phyloP scores from a whole-genome alignment of 2,888 invertebrate species.

The Eristalis intricaria region DNA sequence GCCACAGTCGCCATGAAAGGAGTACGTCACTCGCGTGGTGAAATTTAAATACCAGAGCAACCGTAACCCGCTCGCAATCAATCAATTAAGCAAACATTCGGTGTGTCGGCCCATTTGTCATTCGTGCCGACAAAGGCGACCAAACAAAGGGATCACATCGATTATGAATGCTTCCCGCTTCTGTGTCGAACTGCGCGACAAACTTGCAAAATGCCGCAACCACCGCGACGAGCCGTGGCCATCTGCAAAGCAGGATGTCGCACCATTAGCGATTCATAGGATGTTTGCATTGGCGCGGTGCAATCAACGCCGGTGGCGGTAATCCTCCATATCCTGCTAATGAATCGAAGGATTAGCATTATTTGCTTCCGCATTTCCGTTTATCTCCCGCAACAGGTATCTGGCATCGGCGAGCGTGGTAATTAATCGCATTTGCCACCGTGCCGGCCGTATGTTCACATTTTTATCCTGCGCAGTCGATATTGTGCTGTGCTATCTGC shows the following conservation, averaged over 20 bases:
- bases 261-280: constrained; percentile 48
- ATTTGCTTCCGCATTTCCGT: constrained; percentile 65
- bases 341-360: constrained; percentile 59
- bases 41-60: constrained; percentile 52
- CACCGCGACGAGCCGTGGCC: background rate
- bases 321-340: constrained; percentile 54
- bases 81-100: constrained; percentile 53
- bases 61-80: constrained; percentile 38
- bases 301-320: constrained; percentile 43
- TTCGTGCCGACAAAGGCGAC: constrained; percentile 53
- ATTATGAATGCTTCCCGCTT: background rate
- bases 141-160: constrained; percentile 18
- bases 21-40: background rate
- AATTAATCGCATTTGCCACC: constrained; percentile 50
- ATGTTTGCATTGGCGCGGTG: constrained; percentile 28
- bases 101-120: constrained; percentile 48
- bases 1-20: background rate
- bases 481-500: background rate
- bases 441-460: constrained; percentile 34
- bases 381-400: constrained; percentile 51
- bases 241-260: constrained; percentile 35
- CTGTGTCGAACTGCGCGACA: background rate
- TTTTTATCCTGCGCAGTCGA: background rate
- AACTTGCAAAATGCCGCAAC: constrained; percentile 46
- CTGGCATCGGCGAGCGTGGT: constrained; percentile 8